Evolutionary conservation across 2,888 invertebrate genomes (phyloP).

Genomic region (Silvanus unidentatus): DNA sequence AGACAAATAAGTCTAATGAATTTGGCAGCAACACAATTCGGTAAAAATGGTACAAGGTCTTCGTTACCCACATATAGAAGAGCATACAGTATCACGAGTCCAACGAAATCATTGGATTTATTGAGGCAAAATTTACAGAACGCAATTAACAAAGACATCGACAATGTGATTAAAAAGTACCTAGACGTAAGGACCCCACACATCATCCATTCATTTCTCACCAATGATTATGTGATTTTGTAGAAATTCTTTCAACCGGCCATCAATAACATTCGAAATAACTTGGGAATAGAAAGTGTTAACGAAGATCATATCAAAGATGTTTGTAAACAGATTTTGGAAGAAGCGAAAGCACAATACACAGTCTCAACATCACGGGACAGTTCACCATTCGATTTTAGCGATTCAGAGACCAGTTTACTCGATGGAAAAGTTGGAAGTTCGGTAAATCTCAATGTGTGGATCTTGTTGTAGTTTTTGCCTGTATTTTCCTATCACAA

Average conservation of each 20-base stretch:
- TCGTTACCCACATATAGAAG: constrained; percentile 40
- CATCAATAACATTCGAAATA: constrained; percentile 67
- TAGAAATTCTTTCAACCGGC: constrained; percentile 77
- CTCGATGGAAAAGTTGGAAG: constrained; percentile 46
- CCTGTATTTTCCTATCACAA: background rate
- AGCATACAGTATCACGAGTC: constrained; percentile 48
- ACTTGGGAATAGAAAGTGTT: constrained; percentile 69
- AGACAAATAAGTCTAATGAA: constrained; percentile 68
- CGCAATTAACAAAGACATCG: constrained; percentile 71
- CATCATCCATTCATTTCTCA: no score
- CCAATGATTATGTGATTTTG: constrained; percentile 7
- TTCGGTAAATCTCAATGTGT: constrained; percentile 9
- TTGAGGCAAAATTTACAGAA: constrained; percentile 70
- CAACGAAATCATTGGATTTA: constrained; percentile 60
- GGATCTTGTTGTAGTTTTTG: background rate
- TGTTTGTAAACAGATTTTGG: constrained; percentile 71
- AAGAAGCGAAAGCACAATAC: constrained; percentile 70
- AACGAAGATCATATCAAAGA: constrained; percentile 69
- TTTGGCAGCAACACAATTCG: constrained; percentile 56
- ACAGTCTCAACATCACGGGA: constrained; percentile 49
- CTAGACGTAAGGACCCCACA: constrained; percentile 64
- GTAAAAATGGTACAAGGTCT: constrained; percentile 51
- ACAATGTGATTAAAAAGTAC: constrained; percentile 70
- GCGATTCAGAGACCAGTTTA: constrained; percentile 43
- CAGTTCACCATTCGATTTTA: constrained; percentile 51